Evolutionary conservation across 2,888 invertebrate species (phyloP).

Genomic region (Zaprionus obscuricornis): DNA sequence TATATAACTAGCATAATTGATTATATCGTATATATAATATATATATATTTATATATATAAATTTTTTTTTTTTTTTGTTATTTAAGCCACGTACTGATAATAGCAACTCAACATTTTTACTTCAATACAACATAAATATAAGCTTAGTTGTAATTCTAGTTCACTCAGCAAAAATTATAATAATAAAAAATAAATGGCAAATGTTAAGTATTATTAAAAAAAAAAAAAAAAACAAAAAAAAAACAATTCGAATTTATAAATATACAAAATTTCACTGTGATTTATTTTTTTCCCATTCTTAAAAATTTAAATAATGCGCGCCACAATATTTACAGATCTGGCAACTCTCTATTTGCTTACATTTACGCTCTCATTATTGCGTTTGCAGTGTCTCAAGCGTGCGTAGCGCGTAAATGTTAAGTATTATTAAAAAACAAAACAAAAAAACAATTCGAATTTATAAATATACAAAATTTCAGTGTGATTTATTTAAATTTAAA

Average conservation of each 20-base stretch:
- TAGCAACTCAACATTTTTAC: slow-evolving; percentile 25
- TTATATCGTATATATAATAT: slow-evolving; percentile 13
- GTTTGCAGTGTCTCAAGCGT: too few relatives aligned
- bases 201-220: slow-evolving; percentile 41
- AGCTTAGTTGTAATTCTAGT: slow-evolving; percentile 28
- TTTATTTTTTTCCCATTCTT: too few relatives aligned
- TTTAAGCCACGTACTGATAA: slow-evolving; percentile 57
- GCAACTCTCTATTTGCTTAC: too few relatives aligned
- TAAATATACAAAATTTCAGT: too few relatives aligned
- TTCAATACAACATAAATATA: slow-evolving; percentile 10
- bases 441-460: too few relatives aligned
- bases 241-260: too few relatives aligned
- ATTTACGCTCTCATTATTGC: too few relatives aligned
- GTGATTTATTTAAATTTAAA: not conserved
- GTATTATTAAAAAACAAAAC: too few relatives aligned
- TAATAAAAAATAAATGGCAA: slow-evolving; percentile 49
- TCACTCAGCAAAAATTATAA: slow-evolving; percentile 28
- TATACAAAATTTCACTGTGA: too few relatives aligned
- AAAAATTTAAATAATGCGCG: not conserved
- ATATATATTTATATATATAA: not conserved
- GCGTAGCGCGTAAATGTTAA: too few relatives aligned
- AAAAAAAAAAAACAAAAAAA: not conserved
- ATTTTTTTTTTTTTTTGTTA: slow-evolving; percentile 29
- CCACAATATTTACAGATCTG: too few relatives aligned
- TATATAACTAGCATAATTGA: not conserved